Conservation (phyloP, 2,113 vertebrate species). For the Orcinus orca region DNA sequence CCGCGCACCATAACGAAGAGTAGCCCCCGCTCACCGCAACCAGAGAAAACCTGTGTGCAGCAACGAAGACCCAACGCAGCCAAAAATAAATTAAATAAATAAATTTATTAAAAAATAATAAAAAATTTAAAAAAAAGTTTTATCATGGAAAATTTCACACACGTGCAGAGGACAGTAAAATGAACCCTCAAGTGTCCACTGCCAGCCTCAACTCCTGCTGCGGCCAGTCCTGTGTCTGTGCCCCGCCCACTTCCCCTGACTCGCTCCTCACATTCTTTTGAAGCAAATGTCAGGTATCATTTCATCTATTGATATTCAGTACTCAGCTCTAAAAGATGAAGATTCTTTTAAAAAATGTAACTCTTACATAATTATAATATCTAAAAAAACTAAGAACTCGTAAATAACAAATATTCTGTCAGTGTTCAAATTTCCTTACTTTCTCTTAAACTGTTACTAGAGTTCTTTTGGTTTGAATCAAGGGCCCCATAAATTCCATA, state of each 20-base stretch:
- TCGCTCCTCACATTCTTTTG: not conserved
- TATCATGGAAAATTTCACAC: not conserved
- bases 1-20: too few species aligned
- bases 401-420: not conserved
- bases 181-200: accelerated
- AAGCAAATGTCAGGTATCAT: not conserved
- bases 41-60: too few species aligned
- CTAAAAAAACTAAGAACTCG: not conserved
- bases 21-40: too few species aligned
- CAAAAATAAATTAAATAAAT: too few species aligned
- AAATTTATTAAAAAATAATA: too few species aligned
- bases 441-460: not conserved
- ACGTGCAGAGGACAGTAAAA: not conserved
- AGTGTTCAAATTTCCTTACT: not conserved
- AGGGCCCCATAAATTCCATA: not conserved
- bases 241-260: too few species aligned
- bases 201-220: not conserved
- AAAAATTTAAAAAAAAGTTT: not conserved
- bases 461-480: not conserved
- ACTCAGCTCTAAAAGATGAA: not conserved
- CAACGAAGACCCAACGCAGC: too few species aligned
- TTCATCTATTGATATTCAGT: not conserved
- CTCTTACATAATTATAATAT: not conserved
- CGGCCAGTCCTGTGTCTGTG: not conserved
- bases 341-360: not conserved